phyloP scores from a whole-genome alignment of 2,113 vertebrate species.

The Phodopus roborovskii region DNA sequence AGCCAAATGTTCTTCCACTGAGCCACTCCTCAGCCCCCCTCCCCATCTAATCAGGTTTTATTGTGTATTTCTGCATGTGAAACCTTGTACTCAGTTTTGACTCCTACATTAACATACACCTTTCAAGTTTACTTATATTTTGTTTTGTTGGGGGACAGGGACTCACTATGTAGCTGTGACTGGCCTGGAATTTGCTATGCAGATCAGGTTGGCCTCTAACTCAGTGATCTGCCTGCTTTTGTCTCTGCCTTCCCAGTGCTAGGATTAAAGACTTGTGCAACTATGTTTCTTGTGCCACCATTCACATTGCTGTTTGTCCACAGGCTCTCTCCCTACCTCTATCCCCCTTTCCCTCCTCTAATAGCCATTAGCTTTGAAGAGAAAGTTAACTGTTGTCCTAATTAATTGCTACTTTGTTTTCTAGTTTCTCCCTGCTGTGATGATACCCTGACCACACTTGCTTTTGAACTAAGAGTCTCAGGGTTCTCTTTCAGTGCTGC shows the following conservation, averaged over 20 bases:
- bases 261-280: not conserved
- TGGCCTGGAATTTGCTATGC: not conserved
- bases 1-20: not conserved
- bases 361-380: slow-evolving; percentile 11
- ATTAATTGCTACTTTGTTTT: slow-evolving; percentile 34
- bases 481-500: not conserved
- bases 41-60: not conserved
- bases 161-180: not conserved
- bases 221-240: not conserved
- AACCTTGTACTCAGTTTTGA: not conserved
- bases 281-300: not conserved
- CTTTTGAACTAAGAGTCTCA: not conserved
- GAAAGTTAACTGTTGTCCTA: not conserved
- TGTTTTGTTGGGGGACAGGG: not conserved
- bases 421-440: not conserved
- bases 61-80: not conserved
- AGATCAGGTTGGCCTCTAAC: not conserved
- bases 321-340: not conserved
- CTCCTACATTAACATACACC: not conserved
- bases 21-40: not conserved
- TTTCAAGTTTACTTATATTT: slow-evolving; percentile 38
- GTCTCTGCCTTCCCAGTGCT: not conserved
- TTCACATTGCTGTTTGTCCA: not conserved
- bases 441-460: not conserved
- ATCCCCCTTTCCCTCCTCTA: not conserved